A percentile compares a stretch with the other conserved stretches of the same genome.
Evolutionary conservation across 1,140 invertebrate species (phyloP).

Genomic region (Pogonomyrmex californicus): DNA sequence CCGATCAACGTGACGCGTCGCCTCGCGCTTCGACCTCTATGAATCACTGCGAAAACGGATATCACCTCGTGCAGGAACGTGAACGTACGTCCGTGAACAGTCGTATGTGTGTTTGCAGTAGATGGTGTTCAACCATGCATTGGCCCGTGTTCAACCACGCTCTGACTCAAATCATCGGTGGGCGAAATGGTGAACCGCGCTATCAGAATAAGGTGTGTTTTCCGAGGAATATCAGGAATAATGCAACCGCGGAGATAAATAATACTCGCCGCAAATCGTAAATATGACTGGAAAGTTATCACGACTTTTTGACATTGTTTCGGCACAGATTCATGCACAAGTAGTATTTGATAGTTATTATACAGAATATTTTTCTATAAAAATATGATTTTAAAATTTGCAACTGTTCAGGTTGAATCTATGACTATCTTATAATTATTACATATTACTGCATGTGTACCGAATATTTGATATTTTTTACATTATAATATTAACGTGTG

Average conservation of each 20-base stretch:
- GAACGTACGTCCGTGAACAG: conserved; percentile 38
- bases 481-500: background rate
- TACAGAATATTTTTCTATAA: background rate
- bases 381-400: background rate
- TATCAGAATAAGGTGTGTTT: conserved; percentile 22
- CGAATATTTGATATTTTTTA: background rate
- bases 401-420: background rate
- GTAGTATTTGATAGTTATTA: background rate
- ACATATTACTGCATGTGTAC: background rate
- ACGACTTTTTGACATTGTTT: background rate
- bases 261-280: background rate
- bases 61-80: conserved; percentile 49
- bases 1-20: conserved; percentile 45
- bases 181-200: conserved; percentile 2
- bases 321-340: too few relatives aligned
- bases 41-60: conserved; percentile 68
- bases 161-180: background rate
- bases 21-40: conserved; percentile 60
- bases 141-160: conserved; percentile 42
- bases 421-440: background rate
- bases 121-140: conserved; percentile 13
- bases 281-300: conserved; percentile 38
- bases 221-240: background rate
- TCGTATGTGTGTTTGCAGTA: conserved; percentile 2
- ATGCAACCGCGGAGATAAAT: conserved; percentile 6